Conservation (phyloP, 2,113 vertebrate genomes). For the Gulo gulo region DNA sequence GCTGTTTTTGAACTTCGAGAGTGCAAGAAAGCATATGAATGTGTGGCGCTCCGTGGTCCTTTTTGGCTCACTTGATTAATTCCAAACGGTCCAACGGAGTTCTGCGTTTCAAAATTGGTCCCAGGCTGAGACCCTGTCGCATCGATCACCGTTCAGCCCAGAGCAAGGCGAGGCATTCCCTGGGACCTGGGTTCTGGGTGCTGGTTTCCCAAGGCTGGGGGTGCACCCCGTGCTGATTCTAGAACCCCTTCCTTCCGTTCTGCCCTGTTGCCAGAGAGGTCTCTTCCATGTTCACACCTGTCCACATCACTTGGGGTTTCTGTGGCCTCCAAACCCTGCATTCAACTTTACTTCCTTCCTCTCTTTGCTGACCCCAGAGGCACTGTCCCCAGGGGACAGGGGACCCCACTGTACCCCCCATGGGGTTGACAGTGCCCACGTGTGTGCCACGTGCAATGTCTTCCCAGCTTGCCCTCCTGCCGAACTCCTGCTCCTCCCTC, state of each 20-base stretch:
- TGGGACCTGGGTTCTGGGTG: neutral
- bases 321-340: neutral
- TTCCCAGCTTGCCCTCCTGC: neutral
- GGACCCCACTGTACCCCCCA: neutral
- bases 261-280: neutral
- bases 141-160: neutral
- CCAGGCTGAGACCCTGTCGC: conserved; percentile 7
- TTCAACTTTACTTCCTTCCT: neutral
- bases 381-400: accelerated
- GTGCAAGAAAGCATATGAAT: conserved; percentile 17
- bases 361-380: neutral
- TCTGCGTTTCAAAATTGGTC: conserved; percentile 60
- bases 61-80: conserved; percentile 48
- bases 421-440: accelerated
- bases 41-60: neutral
- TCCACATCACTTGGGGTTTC: neutral
- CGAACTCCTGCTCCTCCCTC: neutral
- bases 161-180: neutral
- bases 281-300: neutral
- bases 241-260: neutral
- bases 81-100: conserved; percentile 25
- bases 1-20: conserved; percentile 51
- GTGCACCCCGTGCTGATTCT: neutral
- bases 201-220: neutral
- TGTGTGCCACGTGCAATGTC: neutral